Conservation (phyloP, 2,888 invertebrate species). For the Mythimna lalbum region DNA sequence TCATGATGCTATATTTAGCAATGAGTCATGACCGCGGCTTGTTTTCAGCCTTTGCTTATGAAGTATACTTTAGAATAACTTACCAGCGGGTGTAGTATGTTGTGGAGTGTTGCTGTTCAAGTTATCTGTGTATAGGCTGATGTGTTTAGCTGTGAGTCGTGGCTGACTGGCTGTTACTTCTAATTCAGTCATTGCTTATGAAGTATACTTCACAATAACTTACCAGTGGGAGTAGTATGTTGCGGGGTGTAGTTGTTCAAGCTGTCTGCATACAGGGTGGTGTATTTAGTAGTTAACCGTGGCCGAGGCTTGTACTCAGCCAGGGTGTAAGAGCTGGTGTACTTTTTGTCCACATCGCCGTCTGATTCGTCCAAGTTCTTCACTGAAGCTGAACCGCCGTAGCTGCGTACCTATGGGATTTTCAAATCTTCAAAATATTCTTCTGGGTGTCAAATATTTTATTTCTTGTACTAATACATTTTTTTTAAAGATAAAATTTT, state of each 20-base stretch:
- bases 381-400: conserved; percentile 85
- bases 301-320: conserved; percentile 83
- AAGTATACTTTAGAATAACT: neutral
- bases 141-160: conserved; percentile 83
- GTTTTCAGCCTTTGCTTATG: conserved; percentile 71
- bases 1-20: conserved; percentile 83
- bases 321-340: conserved; percentile 74
- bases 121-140: conserved; percentile 85
- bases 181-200: conserved; percentile 71
- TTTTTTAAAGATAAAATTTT: neutral
- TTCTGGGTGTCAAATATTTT: neutral
- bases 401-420: conserved; percentile 81
- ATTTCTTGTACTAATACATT: neutral
- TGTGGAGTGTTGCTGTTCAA: conserved; percentile 80
- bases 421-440: too few species aligned
- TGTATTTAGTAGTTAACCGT: conserved; percentile 84
- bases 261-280: conserved; percentile 86
- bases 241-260: conserved; percentile 80
- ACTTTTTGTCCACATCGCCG: conserved; percentile 85
- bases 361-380: conserved; percentile 89
- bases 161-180: conserved; percentile 69
- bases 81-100: conserved; percentile 11
- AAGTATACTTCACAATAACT: neutral
- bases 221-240: conserved; percentile 16
- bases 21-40: conserved; percentile 74